These are phyloP conservation scores for Telmatochromis sp. DNA, from an alignment of 2,113 vertebrate species.

Conservation along the genomic window DNA sequence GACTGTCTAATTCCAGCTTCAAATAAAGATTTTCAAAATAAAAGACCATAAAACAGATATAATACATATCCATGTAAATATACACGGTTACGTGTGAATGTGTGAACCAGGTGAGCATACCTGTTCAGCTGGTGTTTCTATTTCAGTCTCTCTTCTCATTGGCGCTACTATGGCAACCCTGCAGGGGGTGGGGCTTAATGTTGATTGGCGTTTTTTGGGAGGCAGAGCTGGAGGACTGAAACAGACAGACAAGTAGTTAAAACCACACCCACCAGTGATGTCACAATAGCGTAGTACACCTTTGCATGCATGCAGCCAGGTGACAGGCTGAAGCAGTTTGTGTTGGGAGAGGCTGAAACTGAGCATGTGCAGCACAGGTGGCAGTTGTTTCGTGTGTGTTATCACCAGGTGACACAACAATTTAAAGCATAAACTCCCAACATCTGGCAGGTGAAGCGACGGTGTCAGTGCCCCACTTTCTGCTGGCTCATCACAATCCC, in stretches of 20 bases:
- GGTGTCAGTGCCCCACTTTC: background rate
- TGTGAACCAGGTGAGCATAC: background rate
- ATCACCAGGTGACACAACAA: background rate
- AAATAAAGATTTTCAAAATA: background rate
- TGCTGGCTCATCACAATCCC: background rate
- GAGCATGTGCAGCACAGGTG: background rate
- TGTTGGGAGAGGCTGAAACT: background rate
- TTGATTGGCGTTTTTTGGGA: slow-evolving; percentile 84
- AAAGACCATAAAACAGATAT: background rate
- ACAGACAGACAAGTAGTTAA: background rate
- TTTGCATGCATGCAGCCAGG: background rate
- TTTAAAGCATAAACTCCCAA: background rate
- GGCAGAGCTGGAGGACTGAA: slow-evolving; percentile 84
- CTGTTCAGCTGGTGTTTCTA: background rate
- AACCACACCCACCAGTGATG: background rate
- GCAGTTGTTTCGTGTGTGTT: background rate
- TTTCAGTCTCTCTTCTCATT: slow-evolving; percentile 69
- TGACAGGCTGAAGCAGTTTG: background rate
- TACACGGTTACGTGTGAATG: background rate
- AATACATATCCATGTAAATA: background rate
- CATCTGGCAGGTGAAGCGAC: background rate
- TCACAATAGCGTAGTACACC: background rate
- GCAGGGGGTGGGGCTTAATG: slow-evolving; percentile 71
- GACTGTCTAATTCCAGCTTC: background rate
- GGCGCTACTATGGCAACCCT: slow-evolving; percentile 84